Evolutionary conservation across 2,797 vertebrate genomes (phyloP), one percentile per base, ranked within the genome.

Genomic region (Aratinga solstitialis): DNA sequence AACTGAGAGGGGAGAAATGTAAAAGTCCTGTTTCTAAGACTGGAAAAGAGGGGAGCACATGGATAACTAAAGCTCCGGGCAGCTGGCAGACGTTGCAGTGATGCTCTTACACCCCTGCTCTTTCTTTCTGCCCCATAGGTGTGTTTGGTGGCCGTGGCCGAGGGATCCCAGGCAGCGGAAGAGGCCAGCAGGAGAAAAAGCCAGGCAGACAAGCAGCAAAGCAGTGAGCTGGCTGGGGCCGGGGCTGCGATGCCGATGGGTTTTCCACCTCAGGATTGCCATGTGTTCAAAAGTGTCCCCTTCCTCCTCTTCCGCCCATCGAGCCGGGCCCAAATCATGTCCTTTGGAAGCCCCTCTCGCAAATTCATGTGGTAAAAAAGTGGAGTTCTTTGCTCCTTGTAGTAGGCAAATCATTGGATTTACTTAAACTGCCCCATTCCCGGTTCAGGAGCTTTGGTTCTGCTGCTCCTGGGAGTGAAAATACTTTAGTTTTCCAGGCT

Each of bases 101-200:
- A 3, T 5, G 27, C 66, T 38, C 7, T 32, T 1, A 4, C 7
- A 17, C 8, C 69, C 12, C 0, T 45, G 38, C 42, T 76, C 12
- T 48, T 23, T 47, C 67, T 71, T 13, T 87, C 47, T 79, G 32
- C 42, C 29, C 83, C 6, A 0, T 50, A 99, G 98, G 98, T 96
- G 98, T 99, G 75, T 99, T 99, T 16, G 98, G 98, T 1, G 98
- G 98, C 34, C 99, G 99, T 34, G 94, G 97, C 94, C 95, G 99
- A 95, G 99, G 99, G 29, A 97, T 98, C 30, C 95, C 98, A 0
- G 98, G 98, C 56, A 98, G 97, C 0, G 98, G 99, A 27, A 98
- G 99, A 68, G 99, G 99, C 13, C 98, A 98, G 86, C 98, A 98
- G 13, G 99, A 99, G 61, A 99, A 99, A 77, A 99, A 99, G 96